phyloP scores from a whole-genome alignment of 2,113 vertebrate genomes.

The Apaloderma vittatum region DNA sequence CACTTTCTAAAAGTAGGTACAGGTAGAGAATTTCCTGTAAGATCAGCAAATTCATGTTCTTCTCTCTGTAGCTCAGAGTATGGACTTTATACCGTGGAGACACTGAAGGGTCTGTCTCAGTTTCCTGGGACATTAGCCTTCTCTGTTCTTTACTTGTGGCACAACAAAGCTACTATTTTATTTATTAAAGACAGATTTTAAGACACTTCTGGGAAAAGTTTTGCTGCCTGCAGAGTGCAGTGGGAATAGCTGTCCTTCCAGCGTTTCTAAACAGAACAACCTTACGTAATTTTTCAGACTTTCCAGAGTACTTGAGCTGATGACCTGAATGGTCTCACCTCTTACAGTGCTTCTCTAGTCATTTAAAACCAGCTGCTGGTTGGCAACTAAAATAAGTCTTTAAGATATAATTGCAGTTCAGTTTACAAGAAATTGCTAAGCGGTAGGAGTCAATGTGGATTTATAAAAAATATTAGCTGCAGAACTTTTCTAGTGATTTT shows the following conservation, averaged over 20 bases:
- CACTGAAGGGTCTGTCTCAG: not conserved
- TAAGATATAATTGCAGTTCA: not conserved
- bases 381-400: not conserved
- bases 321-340: not conserved
- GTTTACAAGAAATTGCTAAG: not conserved
- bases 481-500: not conserved
- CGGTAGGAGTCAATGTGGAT: not conserved
- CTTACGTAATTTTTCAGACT: not conserved
- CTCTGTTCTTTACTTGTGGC: not conserved
- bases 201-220: not conserved
- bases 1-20: not conserved
- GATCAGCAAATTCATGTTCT: not conserved
- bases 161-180: not conserved
- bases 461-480: not conserved
- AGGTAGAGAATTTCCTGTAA: not conserved
- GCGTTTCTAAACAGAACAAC: not conserved
- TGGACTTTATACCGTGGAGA: not conserved
- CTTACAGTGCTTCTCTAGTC: not conserved
- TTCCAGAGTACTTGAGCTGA: not conserved
- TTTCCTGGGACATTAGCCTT: not conserved
- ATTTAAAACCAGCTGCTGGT: not conserved
- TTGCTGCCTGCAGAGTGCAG: not conserved
- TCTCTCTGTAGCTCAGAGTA: not conserved
- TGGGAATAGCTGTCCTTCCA: not conserved
- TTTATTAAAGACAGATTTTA: conserved; percentile 11